Conservation (phyloP, 2,113 vertebrate genomes). For the Rhabdomys dilectus region DNA sequence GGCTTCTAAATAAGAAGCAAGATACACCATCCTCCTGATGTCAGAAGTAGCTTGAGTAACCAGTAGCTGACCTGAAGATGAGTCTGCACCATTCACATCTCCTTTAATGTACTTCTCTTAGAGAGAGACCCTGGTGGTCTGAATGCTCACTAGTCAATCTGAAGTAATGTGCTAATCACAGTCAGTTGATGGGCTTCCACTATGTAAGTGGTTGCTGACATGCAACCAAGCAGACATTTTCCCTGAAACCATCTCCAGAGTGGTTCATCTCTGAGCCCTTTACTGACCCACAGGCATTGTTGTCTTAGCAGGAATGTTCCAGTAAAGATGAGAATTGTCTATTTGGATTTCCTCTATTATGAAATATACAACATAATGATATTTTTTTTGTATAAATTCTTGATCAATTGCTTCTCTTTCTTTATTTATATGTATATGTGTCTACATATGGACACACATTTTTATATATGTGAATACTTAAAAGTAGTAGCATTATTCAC, state of each 20-base stretch:
- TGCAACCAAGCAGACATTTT: background rate
- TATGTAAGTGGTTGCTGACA: background rate
- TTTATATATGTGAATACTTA: background rate
- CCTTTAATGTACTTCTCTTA: background rate
- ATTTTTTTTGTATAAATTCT: background rate
- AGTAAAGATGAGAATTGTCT: background rate
- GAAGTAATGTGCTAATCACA: background rate
- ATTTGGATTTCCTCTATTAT: background rate
- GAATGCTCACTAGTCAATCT: background rate
- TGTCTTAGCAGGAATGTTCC: background rate
- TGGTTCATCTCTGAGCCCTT: background rate
- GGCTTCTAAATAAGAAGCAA: background rate
- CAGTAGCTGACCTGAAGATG: background rate
- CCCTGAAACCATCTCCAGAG: background rate
- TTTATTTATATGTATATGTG: background rate
- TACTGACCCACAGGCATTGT: background rate
- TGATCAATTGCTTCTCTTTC: background rate
- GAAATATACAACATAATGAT: background rate
- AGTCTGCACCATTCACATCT: background rate
- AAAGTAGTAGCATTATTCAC: background rate
- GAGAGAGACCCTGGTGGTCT: background rate
- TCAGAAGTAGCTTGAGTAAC: background rate
- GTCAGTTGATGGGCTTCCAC: background rate
- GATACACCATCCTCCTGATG: background rate
- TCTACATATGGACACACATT: background rate